Evolutionary conservation across 2,113 vertebrate genomes (phyloP).

Genomic region (Brachionichthys hirsutus): DNA sequence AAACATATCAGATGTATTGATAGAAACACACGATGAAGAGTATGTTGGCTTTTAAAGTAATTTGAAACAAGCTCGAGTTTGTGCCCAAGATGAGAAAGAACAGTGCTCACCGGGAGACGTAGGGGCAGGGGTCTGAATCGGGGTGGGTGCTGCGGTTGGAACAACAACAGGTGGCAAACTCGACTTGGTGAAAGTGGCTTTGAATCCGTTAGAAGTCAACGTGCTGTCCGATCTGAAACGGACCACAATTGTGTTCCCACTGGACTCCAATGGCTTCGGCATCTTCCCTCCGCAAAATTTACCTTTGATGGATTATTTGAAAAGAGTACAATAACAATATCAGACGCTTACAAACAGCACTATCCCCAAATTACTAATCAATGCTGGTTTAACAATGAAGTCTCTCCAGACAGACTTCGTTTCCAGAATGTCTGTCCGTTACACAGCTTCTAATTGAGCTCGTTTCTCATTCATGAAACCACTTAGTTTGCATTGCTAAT

Average conservation of each 20-base stretch:
- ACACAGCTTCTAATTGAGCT: slow-evolving; percentile 48
- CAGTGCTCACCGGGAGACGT: slow-evolving; percentile 40
- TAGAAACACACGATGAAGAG: too few species aligned
- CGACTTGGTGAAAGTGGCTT: slow-evolving; percentile 65
- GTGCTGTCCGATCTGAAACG: slow-evolving; percentile 72
- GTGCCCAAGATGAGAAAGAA: background rate
- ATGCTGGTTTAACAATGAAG: slow-evolving; percentile 6
- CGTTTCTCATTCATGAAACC: slow-evolving; percentile 44
- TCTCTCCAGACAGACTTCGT: slow-evolving; percentile 25
- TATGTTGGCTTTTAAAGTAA: too few species aligned
- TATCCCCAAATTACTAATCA: background rate
- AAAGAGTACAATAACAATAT: background rate
- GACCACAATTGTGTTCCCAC: slow-evolving; percentile 65
- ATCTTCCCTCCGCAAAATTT: slow-evolving; percentile 68
- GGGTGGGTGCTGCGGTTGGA: slow-evolving; percentile 23
- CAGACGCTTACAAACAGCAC: too few species aligned
- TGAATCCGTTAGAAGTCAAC: slow-evolving; percentile 72
- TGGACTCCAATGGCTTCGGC: slow-evolving; percentile 62
- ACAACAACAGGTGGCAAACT: slow-evolving; percentile 50
- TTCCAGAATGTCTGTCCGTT: slow-evolving; percentile 20
- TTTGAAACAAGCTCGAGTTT: too few species aligned
- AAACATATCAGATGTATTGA: too few species aligned
- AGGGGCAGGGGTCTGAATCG: background rate
- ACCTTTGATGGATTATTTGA: slow-evolving; percentile 34
- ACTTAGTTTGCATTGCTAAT: slow-evolving; percentile 32